phyloP scores from a whole-genome alignment of 2,888 invertebrate species.

The Scaptodrosophila latifasciaeformis region DNA sequence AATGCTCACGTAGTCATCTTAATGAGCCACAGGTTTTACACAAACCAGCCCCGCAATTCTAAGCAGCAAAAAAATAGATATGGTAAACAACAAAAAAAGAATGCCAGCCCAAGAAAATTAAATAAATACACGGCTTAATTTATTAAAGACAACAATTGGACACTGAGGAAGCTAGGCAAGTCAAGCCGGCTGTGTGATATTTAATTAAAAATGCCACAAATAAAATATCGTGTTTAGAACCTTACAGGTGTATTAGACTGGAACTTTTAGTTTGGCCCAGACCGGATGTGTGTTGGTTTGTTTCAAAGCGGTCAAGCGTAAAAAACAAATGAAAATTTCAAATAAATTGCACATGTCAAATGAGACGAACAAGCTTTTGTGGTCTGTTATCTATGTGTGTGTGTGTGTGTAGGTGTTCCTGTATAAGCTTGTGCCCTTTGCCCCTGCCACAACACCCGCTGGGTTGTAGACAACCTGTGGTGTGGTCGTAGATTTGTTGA shows the following conservation, averaged over 20 bases:
- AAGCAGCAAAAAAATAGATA: neutral
- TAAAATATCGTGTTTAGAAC: slow-evolving; percentile 13
- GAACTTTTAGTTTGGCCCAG: too few species aligned
- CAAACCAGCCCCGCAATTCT: slow-evolving; percentile 13
- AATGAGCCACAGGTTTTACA: slow-evolving; percentile 48
- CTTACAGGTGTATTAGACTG: too few species aligned
- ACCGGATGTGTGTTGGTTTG: too few species aligned
- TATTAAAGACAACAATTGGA: slow-evolving; percentile 44
- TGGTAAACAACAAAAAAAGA: slow-evolving; percentile 14
- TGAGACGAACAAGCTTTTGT: neutral
- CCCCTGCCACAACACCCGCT: neutral
- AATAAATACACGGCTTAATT: slow-evolving; percentile 50
- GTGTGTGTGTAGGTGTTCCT: neutral
- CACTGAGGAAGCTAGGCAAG: slow-evolving; percentile 5
- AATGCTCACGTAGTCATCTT: slow-evolving; percentile 48
- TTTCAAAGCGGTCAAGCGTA: slow-evolving; percentile 29
- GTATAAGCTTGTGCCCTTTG: neutral
- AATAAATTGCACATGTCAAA: slow-evolving; percentile 41
- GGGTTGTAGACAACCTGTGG: slow-evolving; percentile 7
- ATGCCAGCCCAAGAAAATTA: slow-evolving; percentile 28
- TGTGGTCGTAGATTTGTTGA: slow-evolving; percentile 3
- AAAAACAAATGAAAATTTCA: slow-evolving; percentile 40
- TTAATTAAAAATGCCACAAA: slow-evolving; percentile 48
- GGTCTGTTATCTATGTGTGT: neutral
- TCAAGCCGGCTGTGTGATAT: slow-evolving; percentile 24